Percentiles rank a stretch among this genome's conserved stretches.
Evolutionary conservation across 2,888 invertebrate species (phyloP).

Genomic region (Willowsia nigromaculata): DNA sequence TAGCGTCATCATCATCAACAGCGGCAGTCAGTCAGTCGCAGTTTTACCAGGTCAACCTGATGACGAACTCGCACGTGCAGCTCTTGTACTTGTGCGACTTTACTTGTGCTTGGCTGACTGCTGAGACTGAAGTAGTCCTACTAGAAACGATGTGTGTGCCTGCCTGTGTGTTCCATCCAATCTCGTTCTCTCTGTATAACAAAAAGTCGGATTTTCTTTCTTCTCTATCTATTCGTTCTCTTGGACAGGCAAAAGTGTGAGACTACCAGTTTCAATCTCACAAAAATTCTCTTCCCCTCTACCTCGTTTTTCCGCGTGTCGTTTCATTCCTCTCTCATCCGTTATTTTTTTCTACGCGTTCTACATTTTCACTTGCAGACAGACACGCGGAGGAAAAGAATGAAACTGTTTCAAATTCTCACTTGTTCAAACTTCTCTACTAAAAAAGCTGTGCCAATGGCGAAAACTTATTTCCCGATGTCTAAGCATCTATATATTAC

Average conservation of each 20-base stretch:
- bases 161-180: constrained; percentile 33
- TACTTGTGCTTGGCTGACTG: not conserved
- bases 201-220: constrained; percentile 34
- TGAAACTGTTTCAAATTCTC: constrained; percentile 20
- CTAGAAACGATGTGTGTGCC: constrained; percentile 35
- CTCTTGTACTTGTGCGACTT: constrained; percentile 24
- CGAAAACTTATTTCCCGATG: no score
- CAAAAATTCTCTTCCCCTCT: constrained; percentile 14
- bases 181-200: not conserved
- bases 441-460: no score
- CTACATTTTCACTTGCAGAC: constrained; percentile 42
- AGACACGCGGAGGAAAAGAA: constrained; percentile 22
- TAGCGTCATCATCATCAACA: constrained; percentile 10
- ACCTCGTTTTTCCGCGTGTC: constrained; percentile 48
- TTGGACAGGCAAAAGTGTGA: constrained; percentile 52
- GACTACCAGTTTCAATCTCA: constrained; percentile 59
- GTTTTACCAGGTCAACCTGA: constrained; percentile 76
- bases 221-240: not conserved
- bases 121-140: not conserved
- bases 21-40: constrained; percentile 40
- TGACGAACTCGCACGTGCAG: constrained; percentile 77
- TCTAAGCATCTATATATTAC: not conserved
- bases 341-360: constrained; percentile 43
- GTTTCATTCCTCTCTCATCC: constrained; percentile 50
- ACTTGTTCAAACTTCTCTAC: no score